Conservation (phyloP, 2,113 vertebrate species). For the Lepisosteus osseus region DNA sequence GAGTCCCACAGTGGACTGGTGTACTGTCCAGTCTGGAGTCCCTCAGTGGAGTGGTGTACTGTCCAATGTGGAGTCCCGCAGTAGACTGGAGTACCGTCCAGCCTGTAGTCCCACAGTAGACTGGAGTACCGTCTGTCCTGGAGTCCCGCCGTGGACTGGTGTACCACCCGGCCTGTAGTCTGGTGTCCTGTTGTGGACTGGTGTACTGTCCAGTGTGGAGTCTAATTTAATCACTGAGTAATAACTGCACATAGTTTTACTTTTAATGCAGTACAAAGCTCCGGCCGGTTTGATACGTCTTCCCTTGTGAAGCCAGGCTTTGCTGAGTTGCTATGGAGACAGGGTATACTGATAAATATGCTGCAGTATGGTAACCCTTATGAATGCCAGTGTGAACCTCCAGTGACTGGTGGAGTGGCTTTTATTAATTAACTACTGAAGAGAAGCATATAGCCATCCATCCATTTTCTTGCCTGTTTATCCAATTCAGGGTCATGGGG, state of each 20-base stretch:
- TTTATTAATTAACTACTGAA: neutral
- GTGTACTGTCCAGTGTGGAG: too few relatives aligned
- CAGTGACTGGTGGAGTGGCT: neutral
- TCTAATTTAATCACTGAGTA: neutral
- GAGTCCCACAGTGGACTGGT: too few relatives aligned
- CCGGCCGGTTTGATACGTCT: constrained; percentile 7
- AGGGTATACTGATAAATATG: constrained; percentile 3
- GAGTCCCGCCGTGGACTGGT: too few relatives aligned
- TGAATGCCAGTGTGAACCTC: neutral
- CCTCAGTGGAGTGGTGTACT: too few relatives aligned
- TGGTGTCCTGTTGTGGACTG: constrained; percentile 4
- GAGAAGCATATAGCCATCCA: neutral
- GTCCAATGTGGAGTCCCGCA: too few relatives aligned
- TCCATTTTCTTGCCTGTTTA: too few relatives aligned
- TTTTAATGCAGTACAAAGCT: neutral
- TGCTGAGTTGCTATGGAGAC: constrained; percentile 19
- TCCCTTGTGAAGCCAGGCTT: constrained; percentile 12
- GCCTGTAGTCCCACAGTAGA: too few relatives aligned
- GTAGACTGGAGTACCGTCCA: too few relatives aligned
- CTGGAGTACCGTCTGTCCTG: too few relatives aligned
- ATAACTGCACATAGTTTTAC: neutral
- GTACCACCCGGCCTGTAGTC: too few relatives aligned
- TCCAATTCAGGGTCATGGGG: too few relatives aligned
- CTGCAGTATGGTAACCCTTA: constrained; percentile 10
- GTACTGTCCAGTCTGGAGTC: too few relatives aligned